A percentile compares a stretch with the other conserved stretches of the same genome.
Evolutionary conservation across 2,888 invertebrate species (phyloP).

Genomic region (Cataglyphis livida): DNA sequence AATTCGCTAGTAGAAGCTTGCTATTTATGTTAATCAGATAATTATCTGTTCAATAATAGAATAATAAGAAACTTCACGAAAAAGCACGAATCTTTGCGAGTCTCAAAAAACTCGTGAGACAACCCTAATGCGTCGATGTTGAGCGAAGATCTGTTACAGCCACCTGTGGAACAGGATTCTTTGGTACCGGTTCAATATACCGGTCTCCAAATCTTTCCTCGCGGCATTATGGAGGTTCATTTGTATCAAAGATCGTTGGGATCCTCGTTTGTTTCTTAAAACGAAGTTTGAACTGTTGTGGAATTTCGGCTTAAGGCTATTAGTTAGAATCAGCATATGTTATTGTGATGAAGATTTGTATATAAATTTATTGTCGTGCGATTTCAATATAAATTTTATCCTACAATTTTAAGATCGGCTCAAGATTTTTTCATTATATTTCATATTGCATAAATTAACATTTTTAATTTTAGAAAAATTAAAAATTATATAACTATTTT

Average conservation of each 20-base stretch:
- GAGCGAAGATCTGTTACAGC: slow-evolving; percentile 44
- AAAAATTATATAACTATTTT: neutral
- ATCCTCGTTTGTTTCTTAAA: neutral
- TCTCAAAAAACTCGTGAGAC: slow-evolving; percentile 23
- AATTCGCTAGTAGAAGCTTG: neutral
- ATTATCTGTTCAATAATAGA: neutral
- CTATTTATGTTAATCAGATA: neutral
- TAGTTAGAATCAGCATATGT: slow-evolving; percentile 22
- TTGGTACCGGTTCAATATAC: slow-evolving; percentile 56
- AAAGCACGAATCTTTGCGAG: neutral
- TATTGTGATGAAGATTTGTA: neutral
- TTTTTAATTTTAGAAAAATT: neutral
- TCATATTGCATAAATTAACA: neutral
- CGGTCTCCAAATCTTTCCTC: slow-evolving; percentile 38
- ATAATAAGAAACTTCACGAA: neutral
- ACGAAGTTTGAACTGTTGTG: neutral
- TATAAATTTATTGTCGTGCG: neutral
- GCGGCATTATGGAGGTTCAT: slow-evolving; percentile 1
- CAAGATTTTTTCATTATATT: neutral
- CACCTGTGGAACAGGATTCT: slow-evolving; percentile 54
- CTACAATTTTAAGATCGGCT: neutral
- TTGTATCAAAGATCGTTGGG: slow-evolving; percentile 7
- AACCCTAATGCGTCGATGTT: slow-evolving; percentile 22
- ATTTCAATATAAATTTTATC: neutral
- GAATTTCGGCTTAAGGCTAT: slow-evolving; percentile 22